Evolutionary conservation across 2,113 vertebrate species (phyloP).

Genomic region (Sinocyclocheilus maitianheensis): DNA sequence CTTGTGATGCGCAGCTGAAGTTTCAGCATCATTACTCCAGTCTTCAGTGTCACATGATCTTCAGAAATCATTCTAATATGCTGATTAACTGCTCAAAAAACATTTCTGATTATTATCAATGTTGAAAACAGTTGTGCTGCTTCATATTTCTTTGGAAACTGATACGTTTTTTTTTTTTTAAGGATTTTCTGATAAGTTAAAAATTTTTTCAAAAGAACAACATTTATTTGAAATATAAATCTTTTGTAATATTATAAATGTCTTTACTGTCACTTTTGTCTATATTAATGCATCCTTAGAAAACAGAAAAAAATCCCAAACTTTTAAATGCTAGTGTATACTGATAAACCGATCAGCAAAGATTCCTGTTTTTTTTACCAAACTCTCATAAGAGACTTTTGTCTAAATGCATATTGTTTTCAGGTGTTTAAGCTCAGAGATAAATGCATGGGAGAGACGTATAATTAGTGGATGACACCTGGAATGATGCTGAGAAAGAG

Average conservation of each 20-base stretch:
- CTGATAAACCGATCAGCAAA: neutral
- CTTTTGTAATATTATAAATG: neutral
- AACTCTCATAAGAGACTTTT: neutral
- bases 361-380: neutral
- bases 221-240: neutral
- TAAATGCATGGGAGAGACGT: neutral
- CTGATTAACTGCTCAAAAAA: neutral
- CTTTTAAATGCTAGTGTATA: neutral
- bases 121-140: neutral
- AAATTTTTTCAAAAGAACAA: no score
- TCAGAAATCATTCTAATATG: neutral
- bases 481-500: neutral
- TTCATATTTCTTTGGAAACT: neutral
- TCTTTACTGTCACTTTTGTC: neutral
- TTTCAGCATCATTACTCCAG: neutral
- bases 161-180: no score
- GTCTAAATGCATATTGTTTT: neutral
- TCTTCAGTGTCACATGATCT: neutral
- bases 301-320: neutral
- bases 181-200: no score
- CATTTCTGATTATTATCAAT: neutral
- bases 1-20: neutral
- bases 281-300: no score
- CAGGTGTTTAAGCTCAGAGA: conserved; percentile 10
- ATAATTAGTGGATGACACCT: neutral